Conservation (phyloP, 1,140 invertebrate genomes). For the Bombyx mandarina region DNA sequence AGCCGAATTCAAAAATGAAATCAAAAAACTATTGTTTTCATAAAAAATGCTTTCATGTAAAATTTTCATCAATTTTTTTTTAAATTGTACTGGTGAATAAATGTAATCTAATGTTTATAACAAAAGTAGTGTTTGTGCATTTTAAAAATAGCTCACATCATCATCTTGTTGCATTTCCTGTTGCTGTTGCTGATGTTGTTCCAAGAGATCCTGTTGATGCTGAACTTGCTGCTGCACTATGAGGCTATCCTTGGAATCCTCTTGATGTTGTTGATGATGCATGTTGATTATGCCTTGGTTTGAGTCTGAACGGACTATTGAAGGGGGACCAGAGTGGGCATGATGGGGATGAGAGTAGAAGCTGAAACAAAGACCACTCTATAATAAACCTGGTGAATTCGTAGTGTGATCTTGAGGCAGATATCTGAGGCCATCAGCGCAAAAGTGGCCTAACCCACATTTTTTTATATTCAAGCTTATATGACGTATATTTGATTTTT, state of each 20-base stretch:
- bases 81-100: no score
- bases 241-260: constrained; percentile 65
- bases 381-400: not conserved
- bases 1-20: no score
- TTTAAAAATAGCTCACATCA: constrained; percentile 19
- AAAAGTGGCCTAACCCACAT: no score
- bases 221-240: constrained; percentile 63
- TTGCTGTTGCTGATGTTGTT: constrained; percentile 56
- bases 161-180: constrained; percentile 56
- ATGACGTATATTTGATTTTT: no score
- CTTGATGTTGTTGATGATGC: constrained; percentile 60
- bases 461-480: no score
- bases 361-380: constrained; percentile 28
- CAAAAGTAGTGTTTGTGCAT: no score
- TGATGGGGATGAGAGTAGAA: constrained; percentile 67
- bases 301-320: constrained; percentile 65
- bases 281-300: constrained; percentile 66
- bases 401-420: no score
- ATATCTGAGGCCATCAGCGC: no score
- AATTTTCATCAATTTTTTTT: no score
- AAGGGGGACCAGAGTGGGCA: constrained; percentile 56
- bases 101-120: no score
- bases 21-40: no score
- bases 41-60: no score
- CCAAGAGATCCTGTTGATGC: constrained; percentile 58